These are phyloP conservation scores for Amblyjoppa fuscipennis DNA, from an alignment of 2,888 invertebrate genomes.

Conservation along the genomic window DNA sequence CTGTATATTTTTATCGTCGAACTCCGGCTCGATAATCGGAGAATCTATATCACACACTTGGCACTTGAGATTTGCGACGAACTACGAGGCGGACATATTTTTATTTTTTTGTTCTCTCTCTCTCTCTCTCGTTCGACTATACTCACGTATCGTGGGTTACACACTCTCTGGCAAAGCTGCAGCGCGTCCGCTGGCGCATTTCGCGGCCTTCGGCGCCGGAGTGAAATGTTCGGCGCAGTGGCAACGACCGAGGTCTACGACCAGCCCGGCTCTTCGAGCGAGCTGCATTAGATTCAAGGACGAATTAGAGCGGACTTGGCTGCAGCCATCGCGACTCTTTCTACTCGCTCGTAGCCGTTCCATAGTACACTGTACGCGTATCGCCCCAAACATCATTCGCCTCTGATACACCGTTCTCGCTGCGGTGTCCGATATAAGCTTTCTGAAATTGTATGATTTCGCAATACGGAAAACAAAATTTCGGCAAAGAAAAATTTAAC, in stretches of 20 bases:
- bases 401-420: conserved; percentile 14
- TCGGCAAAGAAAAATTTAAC: not conserved
- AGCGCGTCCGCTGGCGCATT: conserved; percentile 49
- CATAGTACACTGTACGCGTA: not conserved
- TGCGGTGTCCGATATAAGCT: not conserved
- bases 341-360: conserved; percentile 18
- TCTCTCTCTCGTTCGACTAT: conserved; percentile 1
- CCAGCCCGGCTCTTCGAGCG: conserved; percentile 66
- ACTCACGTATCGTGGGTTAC: conserved; percentile 4
- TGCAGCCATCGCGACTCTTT: conserved; percentile 53
- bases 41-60: not conserved
- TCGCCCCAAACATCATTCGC: conserved; percentile 16
- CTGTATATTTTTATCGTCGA: conserved; percentile 16
- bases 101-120: not conserved
- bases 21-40: conserved; percentile 4
- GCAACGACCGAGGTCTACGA: conserved; percentile 69
- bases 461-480: not conserved
- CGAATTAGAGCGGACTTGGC: conserved; percentile 79
- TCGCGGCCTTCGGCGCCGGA: conserved; percentile 62
- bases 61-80: not conserved
- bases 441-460: conserved; percentile 1
- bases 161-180: conserved; percentile 42
- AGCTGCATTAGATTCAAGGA: conserved; percentile 83
- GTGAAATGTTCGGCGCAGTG: conserved; percentile 63
- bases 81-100: conserved; percentile 21